Conservation (phyloP, 2,113 vertebrate genomes). For the Grus americana region DNA sequence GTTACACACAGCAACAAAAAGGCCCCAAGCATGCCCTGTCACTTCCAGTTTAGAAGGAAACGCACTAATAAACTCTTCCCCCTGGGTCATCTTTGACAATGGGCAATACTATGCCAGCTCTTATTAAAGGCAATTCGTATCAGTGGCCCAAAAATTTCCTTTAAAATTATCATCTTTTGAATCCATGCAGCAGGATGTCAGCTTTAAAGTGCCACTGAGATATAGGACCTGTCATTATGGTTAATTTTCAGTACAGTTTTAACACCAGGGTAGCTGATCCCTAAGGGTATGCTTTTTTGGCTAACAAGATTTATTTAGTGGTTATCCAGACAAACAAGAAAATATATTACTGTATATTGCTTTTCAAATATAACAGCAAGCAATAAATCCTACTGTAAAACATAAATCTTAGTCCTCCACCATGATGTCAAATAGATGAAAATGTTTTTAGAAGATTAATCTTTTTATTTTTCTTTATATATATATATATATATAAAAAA, state of each 20-base stretch:
- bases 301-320: conserved; percentile 79
- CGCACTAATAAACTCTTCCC: conserved; percentile 87
- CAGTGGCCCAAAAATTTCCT: conserved; percentile 89
- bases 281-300: conserved; percentile 64
- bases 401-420: conserved; percentile 19
- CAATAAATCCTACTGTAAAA: conserved; percentile 24
- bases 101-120: conserved; percentile 84
- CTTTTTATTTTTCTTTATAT: not conserved
- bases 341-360: conserved; percentile 56
- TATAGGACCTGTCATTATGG: conserved; percentile 83
- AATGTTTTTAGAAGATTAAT: not conserved
- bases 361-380: conserved; percentile 65
- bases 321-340: conserved; percentile 74
- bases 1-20: conserved; percentile 77
- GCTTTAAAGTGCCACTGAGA: conserved; percentile 85
- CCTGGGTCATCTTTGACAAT: conserved; percentile 84
- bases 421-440: conserved; percentile 6
- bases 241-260: conserved; percentile 82
- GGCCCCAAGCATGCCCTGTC: conserved; percentile 82
- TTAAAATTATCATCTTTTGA: conserved; percentile 89
- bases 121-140: conserved; percentile 86
- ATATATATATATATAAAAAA: not conserved
- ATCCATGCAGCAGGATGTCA: conserved; percentile 81
- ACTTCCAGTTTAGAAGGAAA: conserved; percentile 82
- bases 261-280: conserved; percentile 73